Evolutionary conservation across 2,888 invertebrate species (phyloP), one percentile per base, ranked within the genome.

Genomic region (Rhimphoctona megacephalus): DNA sequence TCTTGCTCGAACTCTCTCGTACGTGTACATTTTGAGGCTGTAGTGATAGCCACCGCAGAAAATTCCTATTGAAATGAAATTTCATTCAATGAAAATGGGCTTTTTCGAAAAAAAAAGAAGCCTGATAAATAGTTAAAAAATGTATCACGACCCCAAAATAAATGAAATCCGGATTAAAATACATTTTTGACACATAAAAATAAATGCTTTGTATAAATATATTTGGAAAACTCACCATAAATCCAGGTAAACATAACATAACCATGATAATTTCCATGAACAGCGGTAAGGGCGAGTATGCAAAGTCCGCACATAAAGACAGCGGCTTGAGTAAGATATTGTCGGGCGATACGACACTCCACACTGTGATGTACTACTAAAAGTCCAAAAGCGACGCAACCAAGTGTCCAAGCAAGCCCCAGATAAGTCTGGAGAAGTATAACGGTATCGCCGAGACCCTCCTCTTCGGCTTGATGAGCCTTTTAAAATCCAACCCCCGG

Each of bases 1-100:
- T 87, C 98, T 95, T 2, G 98, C 97, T 77, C 98, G 95, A 39
- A 98, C 98, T 85, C 98, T 95, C 94, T 98, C 98, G 93, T 97
- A 98, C 0, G 97, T 97, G 95, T 98, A 98, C 96, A 98, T 97
- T 95, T 98, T 98, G 87, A 98, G 95, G 72, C 98, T 97, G 94
- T 98, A 98, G 94, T 97, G 97, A 95, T 98, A 98, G 7, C 98
- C 98, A 67, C 98, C 98, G 93, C 97, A 97, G 94, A 97, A 97
- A 91, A 98, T 97, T 72, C 98, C 97, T 97, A 93, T 3, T 9
- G 25, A 14, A 94, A 61, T 7, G 30, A 30, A 6, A 61, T 17
- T 30, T 5, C 1, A 30, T 61, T 30, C 8, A 17, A 30, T 6
- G 93, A 78, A 78, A 73, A 17, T 46, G 5, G 14, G 2, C 6